Base-by-base conservation (phyloP, 2,888 invertebrate genomes). In the Metalampra italica region DNA sequence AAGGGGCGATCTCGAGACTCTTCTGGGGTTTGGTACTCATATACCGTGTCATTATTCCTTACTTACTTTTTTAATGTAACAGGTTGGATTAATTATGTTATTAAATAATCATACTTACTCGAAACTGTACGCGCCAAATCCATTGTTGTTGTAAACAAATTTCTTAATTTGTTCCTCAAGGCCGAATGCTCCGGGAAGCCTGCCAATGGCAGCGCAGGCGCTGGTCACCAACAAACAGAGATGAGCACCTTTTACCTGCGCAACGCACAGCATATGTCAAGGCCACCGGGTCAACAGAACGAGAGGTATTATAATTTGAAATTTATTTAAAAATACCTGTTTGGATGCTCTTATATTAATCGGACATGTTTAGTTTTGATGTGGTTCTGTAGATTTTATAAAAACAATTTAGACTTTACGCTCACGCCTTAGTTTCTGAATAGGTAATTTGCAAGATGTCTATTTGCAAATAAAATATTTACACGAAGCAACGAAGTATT, bases 21-120 rank as follows among this genome's bases (percentile, higher is more conserved):
- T n/a, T n/a, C n/a, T n/a, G n/a, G n/a, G n/a, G n/a, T n/a, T n/a
- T n/a, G n/a, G n/a, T n/a, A n/a, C n/a, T n/a, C n/a, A n/a, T n/a
- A n/a, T n/a, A n/a, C n/a, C n/a, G n/a, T n/a, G n/a, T n/a, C n/a
- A n/a, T n/a, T n/a, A n/a, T n/a, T n/a, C n/a, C n/a, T n/a, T n/a
- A n/a, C n/a, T n/a, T n/a, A n/a, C n/a, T n/a, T n/a, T n/a, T n/a
- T n/a, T n/a, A n/a, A n/a, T n/a, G n/a, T n/a, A n/a, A n/a, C n/a
- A n/a, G n/a, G n/a, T n/a, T n/a, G n/a, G n/a, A n/a, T n/a, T n/a
- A n/a, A n/a, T n/a, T n/a, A n/a, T n/a, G n/a, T n/a, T n/a, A n/a
- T n/a, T n/a, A n/a, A n/a, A n/a, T n/a, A n/a, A n/a, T n/a, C n/a
- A 40, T 46, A 46, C 87, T 84, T 73, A 89, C 88, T 87, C 86